phyloP scores from a whole-genome alignment of 2,113 vertebrate species.

The Gambusia holbrooki region DNA sequence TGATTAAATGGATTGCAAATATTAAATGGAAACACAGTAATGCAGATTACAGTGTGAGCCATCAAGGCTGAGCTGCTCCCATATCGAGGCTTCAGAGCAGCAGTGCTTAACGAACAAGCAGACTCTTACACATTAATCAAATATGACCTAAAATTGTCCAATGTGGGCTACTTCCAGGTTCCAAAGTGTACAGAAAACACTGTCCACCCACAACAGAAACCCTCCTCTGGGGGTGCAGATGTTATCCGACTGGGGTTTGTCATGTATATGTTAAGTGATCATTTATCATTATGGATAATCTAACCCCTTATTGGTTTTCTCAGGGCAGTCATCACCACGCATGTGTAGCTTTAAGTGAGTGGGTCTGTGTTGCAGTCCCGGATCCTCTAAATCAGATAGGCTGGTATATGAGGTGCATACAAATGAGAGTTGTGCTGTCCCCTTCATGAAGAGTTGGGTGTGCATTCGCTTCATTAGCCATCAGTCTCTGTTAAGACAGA shows the following conservation, averaged over 20 bases:
- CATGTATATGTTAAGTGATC: constrained; percentile 23
- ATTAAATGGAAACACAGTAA: constrained; percentile 38
- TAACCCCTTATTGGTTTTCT: constrained; percentile 48
- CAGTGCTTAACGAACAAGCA: constrained; percentile 55
- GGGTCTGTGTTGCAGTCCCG: constrained; percentile 45
- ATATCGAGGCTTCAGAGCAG: constrained; percentile 38
- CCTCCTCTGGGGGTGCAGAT: neutral
- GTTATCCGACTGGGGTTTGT: constrained; percentile 11
- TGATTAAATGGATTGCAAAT: constrained; percentile 52
- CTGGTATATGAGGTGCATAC: constrained; percentile 64
- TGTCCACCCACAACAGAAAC: constrained; percentile 5
- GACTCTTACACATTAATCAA: constrained; percentile 66
- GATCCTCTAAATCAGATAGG: constrained; percentile 67
- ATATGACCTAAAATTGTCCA: constrained; percentile 70
- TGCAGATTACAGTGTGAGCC: constrained; percentile 40
- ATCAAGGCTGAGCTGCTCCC: constrained; percentile 38
- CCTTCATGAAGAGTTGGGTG: constrained; percentile 51
- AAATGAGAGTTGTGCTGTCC: constrained; percentile 68
- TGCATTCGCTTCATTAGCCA: constrained; percentile 69
- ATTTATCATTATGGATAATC: constrained; percentile 37
- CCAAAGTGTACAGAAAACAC: constrained; percentile 28
- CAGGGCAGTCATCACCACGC: constrained; percentile 35
- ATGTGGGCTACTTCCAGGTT: constrained; percentile 35
- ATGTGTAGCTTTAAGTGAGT: constrained; percentile 33
- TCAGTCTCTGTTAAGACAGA: constrained; percentile 55